Percentiles rank a stretch among this genome's conserved stretches.
These are phyloP conservation scores for Rhopalosiphum padi DNA, from an alignment of 1,140 invertebrate species.

Conservation along the genomic window DNA sequence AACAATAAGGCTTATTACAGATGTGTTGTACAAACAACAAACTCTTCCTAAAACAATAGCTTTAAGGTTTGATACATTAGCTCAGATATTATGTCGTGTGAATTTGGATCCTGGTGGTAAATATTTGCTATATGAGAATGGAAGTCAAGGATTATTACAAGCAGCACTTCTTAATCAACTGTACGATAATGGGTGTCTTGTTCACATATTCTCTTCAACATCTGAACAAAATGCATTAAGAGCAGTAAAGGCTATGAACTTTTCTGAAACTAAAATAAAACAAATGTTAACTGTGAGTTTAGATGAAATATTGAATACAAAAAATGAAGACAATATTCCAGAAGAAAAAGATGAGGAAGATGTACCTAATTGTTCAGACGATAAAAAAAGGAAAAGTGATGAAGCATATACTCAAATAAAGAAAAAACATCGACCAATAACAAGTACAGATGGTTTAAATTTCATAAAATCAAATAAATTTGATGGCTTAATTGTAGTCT, in stretches of 20 bases:
- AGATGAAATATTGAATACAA: conserved; percentile 23
- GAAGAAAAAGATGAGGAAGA: conserved; percentile 54
- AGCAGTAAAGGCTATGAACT: conserved; percentile 80
- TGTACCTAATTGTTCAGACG: conserved; percentile 57
- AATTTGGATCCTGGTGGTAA: conserved; percentile 81
- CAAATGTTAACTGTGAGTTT: conserved; percentile 74
- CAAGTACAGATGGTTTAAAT: conserved; percentile 64
- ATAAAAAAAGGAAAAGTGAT: conserved; percentile 61
- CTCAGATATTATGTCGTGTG: conserved; percentile 82
- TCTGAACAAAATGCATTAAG: conserved; percentile 79
- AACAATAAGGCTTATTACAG: conserved; percentile 75
- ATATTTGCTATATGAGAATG: conserved; percentile 87
- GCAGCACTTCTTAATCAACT: conserved; percentile 80
- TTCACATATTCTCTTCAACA: conserved; percentile 83
- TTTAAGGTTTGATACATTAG: conserved; percentile 83
- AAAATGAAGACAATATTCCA: not conserved
- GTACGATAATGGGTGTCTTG: conserved; percentile 70
- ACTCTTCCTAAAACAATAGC: conserved; percentile 79
- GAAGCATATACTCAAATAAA: conserved; percentile 53
- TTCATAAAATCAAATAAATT: conserved; percentile 70
- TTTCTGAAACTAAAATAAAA: conserved; percentile 71
- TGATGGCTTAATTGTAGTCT: conserved; percentile 80
- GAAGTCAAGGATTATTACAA: conserved; percentile 80
- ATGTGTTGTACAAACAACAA: conserved; percentile 75
- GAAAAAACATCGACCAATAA: conserved; percentile 33